A percentile compares a stretch with the other conserved stretches of the same genome.
Evolutionary conservation across 2,888 invertebrate genomes (phyloP).

Genomic region (Stenotaenia linearis): DNA sequence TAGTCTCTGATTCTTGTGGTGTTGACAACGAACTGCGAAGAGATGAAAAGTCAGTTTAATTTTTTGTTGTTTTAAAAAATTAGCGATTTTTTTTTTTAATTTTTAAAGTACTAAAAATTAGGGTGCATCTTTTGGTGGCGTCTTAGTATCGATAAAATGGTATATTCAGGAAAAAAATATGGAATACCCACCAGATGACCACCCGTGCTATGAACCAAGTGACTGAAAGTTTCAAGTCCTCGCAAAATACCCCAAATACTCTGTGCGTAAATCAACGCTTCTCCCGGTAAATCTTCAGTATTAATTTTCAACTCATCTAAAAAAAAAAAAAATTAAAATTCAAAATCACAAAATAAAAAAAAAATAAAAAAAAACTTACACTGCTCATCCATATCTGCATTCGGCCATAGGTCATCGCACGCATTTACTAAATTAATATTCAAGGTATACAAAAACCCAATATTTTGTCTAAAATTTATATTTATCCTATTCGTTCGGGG

Average conservation of each 20-base stretch:
- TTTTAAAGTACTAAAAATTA: too few species aligned
- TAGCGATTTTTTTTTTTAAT: too few species aligned
- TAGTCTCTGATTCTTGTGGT: conserved; percentile 65
- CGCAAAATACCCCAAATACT: conserved; percentile 78
- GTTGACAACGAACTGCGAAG: conserved; percentile 65
- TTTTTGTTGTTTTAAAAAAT: too few species aligned
- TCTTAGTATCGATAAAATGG: too few species aligned
- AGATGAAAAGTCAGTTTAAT: too few species aligned
- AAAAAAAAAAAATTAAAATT: neutral
- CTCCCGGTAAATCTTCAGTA: conserved; percentile 41
- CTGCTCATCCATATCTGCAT: conserved; percentile 66
- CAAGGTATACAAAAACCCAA: conserved; percentile 52
- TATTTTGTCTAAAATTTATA: conserved; percentile 40
- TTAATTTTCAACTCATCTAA: conserved; percentile 43
- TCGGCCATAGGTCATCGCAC: conserved; percentile 61
- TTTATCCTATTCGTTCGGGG: conserved; percentile 33
- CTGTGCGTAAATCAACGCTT: conserved; percentile 44
- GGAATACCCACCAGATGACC: too few species aligned
- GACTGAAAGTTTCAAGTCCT: too few species aligned
- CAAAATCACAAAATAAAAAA: neutral
- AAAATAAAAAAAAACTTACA: conserved; percentile 55
- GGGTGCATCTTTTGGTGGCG: too few species aligned
- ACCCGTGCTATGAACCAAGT: too few species aligned
- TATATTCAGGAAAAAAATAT: too few species aligned
- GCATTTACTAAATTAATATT: conserved; percentile 55